Base-by-base conservation (phyloP, 1,140 invertebrate genomes). In the Bombus polaris region DNA sequence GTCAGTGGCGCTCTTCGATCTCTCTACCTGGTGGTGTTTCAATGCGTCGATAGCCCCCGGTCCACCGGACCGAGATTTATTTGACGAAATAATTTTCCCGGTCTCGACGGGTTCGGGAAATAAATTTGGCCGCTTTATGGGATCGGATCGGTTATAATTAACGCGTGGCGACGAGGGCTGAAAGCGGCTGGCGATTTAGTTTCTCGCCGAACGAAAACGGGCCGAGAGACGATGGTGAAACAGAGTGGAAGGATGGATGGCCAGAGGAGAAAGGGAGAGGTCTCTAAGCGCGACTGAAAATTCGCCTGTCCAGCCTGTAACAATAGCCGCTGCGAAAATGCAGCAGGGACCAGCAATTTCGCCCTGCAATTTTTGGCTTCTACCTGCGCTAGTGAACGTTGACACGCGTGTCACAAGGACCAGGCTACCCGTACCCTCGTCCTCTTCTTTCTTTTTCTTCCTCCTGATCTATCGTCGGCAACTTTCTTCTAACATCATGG, bases 261-360 rank as follows among this genome's bases (percentile, higher is more conserved):
- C 2, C 25, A 25, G 5, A 32, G 32, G 66, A 57, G 12, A 66
- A 62, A 53, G 42, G 66, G 35, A 68, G 57, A 5, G 70, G 68
- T 84, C 86, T 74, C 77, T 59, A 75, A 85, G 53, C 70, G 81
- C 82, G 74, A 87, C 68, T 37, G 79, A 89, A 90, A 89, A 87
- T 87, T 90, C 89, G 65, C 89, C 68, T 82, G 81, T 87, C 70
- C 88, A 44, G 62, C 42, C 39, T 0, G 44, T 73, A 85, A 89
- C 89, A 90, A 90, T 89, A 59, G 76, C 68, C 37, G 32, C 10
- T 32, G 59, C 59, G 81, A 84, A 84, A 90, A 85, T 90, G 76
- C 81, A 83, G 76, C 81, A 37, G n/a, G 39, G 15, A 9, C 18
- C 47, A 22, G 80, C 70, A 78, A 75, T 89, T 87, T 87, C 83